Evolutionary conservation across 2,113 vertebrate genomes (phyloP), one percentile per base, ranked within the genome.

Genomic region (Gobius niger): DNA sequence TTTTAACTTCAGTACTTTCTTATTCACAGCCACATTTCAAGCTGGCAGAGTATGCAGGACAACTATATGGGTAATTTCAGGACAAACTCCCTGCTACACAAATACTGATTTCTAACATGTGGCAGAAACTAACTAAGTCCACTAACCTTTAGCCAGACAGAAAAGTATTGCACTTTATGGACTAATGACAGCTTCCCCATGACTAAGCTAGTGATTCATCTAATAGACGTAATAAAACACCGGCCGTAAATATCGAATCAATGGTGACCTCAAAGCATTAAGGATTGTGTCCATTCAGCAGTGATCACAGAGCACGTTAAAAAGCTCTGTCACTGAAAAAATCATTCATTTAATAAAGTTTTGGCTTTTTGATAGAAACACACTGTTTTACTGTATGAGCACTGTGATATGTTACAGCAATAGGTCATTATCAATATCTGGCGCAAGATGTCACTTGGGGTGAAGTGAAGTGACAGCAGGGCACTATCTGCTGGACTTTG

Each of bases 401-500:
- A 34, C 68, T 54, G 1, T 68, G 24, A 34, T 34, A 34, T 34
- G 24, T 24, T 24, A 34, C 1, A 34, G 2, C 24, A 34, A 14
- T 5, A 6, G 34, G 51, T 49, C n/a, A 13, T 5, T 5, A 68
- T 51, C 64, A 74, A 59, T 75, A 4, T 65, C 65, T 80, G 68
- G 71, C 18, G 54, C 47, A 74, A 18, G 60, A 44, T 78, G 53
- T 77, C 46, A 62, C 54, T 67, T 51, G 70, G 82, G 73, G 84
- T 85, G 79, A 86, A 71, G 63, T 75, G 52, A 49, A 54, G 68
- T 79, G 68, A 91, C 89, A 90, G 80, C 89, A 78, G 51, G 59
- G 64, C 87, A 88, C 82, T 72, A 72, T 53, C 67, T 70, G 51
- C 54, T 91, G 88, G 87, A 90, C 86, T 89, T 89, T 92, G 91